Percentiles rank a stretch among this genome's conserved stretches.
These are phyloP conservation scores for Embiotoca jacksoni DNA, from an alignment of 2,113 vertebrate genomes.

Conservation along the genomic window DNA sequence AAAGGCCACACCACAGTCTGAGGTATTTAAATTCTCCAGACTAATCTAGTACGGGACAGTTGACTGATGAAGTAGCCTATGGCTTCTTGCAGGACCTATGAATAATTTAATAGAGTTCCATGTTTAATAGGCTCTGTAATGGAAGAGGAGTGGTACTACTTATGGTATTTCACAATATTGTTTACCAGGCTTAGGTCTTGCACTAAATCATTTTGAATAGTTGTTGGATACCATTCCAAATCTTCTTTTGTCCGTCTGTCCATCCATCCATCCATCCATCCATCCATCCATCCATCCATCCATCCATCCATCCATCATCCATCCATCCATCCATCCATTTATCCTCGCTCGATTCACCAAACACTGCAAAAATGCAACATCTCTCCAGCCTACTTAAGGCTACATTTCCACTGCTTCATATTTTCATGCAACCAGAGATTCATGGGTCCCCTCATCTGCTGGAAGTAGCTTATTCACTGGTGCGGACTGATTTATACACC, in stretches of 20 bases:
- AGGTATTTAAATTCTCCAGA: slow-evolving; percentile 72
- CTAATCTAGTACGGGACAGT: slow-evolving; percentile 59
- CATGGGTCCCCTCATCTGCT: slow-evolving; percentile 29
- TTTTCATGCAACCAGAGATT: slow-evolving; percentile 37
- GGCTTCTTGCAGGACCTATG: slow-evolving; percentile 71
- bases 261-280: background rate
- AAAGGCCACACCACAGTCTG: slow-evolving; percentile 50
- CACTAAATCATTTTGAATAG: too few species aligned
- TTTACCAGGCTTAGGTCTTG: slow-evolving; percentile 13
- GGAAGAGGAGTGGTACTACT: slow-evolving; percentile 27
- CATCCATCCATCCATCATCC: background rate
- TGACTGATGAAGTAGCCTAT: slow-evolving; percentile 80
- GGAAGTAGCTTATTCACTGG: slow-evolving; percentile 50
- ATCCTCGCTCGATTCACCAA: background rate
- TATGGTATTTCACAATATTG: slow-evolving; percentile 3
- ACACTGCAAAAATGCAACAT: background rate
- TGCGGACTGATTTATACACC: slow-evolving; percentile 51
- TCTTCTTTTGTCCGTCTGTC: background rate
- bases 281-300: background rate
- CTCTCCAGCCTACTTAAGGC: background rate
- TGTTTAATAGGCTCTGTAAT: slow-evolving; percentile 66
- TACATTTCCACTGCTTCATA: slow-evolving; percentile 26
- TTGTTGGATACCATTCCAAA: background rate
- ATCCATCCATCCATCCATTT: background rate
- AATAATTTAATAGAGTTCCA: slow-evolving; percentile 76